phyloP scores from a whole-genome alignment of 92 coral and sea anemone species.

The Epizoanthus illoricatus region DNA sequence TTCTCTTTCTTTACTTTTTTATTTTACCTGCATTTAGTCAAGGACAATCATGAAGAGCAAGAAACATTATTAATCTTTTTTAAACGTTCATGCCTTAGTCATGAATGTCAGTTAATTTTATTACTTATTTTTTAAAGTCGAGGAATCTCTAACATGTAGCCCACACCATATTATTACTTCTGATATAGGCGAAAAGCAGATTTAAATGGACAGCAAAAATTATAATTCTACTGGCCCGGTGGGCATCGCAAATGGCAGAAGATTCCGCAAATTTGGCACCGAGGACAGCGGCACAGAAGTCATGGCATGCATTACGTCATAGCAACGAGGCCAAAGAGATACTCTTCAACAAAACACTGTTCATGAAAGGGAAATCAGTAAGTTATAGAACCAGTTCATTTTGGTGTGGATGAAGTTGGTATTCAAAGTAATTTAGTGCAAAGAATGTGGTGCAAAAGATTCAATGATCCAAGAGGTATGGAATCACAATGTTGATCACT shows the following conservation, averaged over 20 bases:
- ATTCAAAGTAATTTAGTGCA: too few relatives aligned
- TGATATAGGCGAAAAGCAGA: conserved; percentile 58
- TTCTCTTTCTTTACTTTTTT: too few relatives aligned
- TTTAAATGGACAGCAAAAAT: conserved; percentile 68
- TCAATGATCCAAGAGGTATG: too few relatives aligned
- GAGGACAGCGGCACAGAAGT: conserved; percentile 84
- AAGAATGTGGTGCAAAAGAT: too few relatives aligned
- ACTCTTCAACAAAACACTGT: conserved; percentile 81
- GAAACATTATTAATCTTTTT: too few relatives aligned
- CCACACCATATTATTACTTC: not conserved
- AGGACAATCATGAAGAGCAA: too few relatives aligned
- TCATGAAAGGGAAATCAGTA: conserved; percentile 85
- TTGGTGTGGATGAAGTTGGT: not conserved
- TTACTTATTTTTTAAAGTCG: too few relatives aligned
- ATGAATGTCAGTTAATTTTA: too few relatives aligned
- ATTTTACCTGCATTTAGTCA: too few relatives aligned
- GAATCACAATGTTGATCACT: too few relatives aligned
- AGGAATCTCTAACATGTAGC: too few relatives aligned
- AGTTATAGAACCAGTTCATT: conserved; percentile 9
- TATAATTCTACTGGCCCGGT: conserved; percentile 59
- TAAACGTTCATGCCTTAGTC: too few relatives aligned
- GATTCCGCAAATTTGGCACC: conserved; percentile 63
- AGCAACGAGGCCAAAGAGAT: conserved; percentile 83
- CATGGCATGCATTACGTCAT: conserved; percentile 77
- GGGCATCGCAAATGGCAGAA: conserved; percentile 50